These are phyloP conservation scores for Thunnus thynnus DNA, from an alignment of 2,113 vertebrate species.

Conservation along the genomic window DNA sequence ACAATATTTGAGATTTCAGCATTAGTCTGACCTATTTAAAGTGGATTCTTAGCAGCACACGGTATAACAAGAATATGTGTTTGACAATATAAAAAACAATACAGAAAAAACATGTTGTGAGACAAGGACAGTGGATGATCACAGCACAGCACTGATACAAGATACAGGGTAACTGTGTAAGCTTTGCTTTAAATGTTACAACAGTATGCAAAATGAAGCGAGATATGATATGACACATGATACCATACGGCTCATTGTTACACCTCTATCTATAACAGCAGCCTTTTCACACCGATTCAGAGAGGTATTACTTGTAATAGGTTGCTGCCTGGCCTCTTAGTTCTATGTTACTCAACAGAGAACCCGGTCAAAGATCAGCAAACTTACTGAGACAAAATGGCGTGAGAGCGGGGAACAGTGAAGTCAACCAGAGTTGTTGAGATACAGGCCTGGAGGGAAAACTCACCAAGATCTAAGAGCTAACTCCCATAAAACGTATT, in stretches of 20 bases:
- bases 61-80: not conserved
- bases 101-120: no score
- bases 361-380: conserved; percentile 52
- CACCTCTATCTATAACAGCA: conserved; percentile 10
- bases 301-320: not conserved
- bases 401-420: conserved; percentile 33
- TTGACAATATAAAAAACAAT: not conserved
- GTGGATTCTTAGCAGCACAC: conserved; percentile 1
- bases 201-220: not conserved
- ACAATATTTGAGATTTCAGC: not conserved
- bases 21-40: conserved; percentile 6
- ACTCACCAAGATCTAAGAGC: conserved; percentile 28
- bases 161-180: not conserved
- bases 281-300: conserved; percentile 18
- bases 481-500: conserved; percentile 35
- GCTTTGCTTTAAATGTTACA: not conserved
- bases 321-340: conserved; percentile 10
- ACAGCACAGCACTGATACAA: not conserved
- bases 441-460: conserved; percentile 47
- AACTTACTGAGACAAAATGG: conserved; percentile 38
- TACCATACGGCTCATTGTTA: not conserved
- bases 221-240: conserved; percentile 11
- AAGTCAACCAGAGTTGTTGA: conserved; percentile 26
- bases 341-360: conserved; percentile 39
- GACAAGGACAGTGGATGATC: not conserved